Percentiles rank a stretch among this genome's conserved stretches.
These are phyloP conservation scores for Argentina silus DNA, from an alignment of 2,797 vertebrate genomes.

Conservation along the genomic window DNA sequence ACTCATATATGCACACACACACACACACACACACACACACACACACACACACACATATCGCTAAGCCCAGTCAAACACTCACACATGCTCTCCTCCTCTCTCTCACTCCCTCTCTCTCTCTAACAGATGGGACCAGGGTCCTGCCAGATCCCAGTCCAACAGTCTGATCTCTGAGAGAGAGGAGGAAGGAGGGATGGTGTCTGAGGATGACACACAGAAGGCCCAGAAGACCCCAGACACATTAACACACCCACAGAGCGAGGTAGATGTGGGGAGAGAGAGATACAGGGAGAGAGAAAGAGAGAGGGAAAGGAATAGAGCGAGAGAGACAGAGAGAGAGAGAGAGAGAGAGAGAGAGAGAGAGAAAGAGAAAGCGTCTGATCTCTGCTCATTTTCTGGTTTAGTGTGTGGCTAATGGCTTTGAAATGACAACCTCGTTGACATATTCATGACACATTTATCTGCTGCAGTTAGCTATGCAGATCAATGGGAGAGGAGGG, in stretches of 20 bases:
- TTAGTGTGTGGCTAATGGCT: constrained; percentile 38
- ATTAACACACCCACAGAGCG: neutral
- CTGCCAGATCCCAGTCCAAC: constrained; percentile 46
- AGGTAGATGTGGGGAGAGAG: constrained; percentile 10
- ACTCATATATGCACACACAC: constrained; percentile 8
- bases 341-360: constrained; percentile 15
- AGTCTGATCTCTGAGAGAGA: constrained; percentile 28
- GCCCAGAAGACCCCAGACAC: neutral
- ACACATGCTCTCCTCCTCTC: constrained; percentile 12
- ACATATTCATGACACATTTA: constrained; percentile 40
- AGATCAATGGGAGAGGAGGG: constrained; percentile 38
- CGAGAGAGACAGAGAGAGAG: neutral
- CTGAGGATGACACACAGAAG: neutral
- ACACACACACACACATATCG: constrained; percentile 2
- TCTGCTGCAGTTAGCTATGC: constrained; percentile 45
- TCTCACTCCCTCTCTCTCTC: constrained; percentile 18
- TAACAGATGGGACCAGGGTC: constrained; percentile 53
- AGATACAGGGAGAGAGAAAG: constrained; percentile 10
- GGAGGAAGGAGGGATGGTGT: neutral
- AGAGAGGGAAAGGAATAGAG: neutral
- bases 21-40: constrained; percentile 9
- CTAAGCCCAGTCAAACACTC: constrained; percentile 1
- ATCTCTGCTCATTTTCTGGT: neutral
- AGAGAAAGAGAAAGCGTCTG: neutral
- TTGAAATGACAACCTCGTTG: constrained; percentile 45